Evolutionary conservation across 2,797 vertebrate genomes (phyloP).

Genomic region (Sphenopsis melanotis): DNA sequence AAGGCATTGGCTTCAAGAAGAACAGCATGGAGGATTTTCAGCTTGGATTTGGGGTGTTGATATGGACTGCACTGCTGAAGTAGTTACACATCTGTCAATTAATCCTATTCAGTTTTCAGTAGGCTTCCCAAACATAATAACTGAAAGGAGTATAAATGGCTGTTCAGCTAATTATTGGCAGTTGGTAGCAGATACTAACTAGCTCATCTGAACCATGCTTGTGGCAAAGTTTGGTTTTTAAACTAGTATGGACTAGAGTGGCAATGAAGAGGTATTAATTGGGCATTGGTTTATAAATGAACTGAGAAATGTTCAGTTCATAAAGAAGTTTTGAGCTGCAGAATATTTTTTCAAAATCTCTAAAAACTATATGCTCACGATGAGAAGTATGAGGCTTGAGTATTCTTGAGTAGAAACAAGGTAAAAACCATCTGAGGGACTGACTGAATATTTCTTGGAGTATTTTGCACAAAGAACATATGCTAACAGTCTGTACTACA

Average conservation of each 20-base stretch:
- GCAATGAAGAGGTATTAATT: neutral
- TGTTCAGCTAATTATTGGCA: neutral
- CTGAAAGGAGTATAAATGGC: neutral
- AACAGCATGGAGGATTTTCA: neutral
- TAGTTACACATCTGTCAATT: neutral
- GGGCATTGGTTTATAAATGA: neutral
- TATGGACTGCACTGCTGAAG: neutral
- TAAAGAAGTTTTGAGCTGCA: neutral
- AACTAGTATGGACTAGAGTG: neutral
- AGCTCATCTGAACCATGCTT: neutral
- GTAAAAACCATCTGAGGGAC: neutral
- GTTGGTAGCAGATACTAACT: neutral
- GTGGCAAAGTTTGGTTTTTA: neutral
- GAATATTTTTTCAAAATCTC: neutral
- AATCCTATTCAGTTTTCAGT: neutral
- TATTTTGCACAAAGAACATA: neutral
- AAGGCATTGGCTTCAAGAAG: neutral
- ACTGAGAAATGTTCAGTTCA: neutral
- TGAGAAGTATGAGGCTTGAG: neutral
- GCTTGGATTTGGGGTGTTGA: neutral
- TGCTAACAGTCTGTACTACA: neutral
- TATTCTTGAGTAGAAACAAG: neutral
- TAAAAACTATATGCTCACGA: neutral
- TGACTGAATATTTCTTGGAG: neutral
- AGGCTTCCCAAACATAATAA: neutral